phyloP scores from a whole-genome alignment of 2,888 invertebrate species.

The Phyllotreta cruciferae region DNA sequence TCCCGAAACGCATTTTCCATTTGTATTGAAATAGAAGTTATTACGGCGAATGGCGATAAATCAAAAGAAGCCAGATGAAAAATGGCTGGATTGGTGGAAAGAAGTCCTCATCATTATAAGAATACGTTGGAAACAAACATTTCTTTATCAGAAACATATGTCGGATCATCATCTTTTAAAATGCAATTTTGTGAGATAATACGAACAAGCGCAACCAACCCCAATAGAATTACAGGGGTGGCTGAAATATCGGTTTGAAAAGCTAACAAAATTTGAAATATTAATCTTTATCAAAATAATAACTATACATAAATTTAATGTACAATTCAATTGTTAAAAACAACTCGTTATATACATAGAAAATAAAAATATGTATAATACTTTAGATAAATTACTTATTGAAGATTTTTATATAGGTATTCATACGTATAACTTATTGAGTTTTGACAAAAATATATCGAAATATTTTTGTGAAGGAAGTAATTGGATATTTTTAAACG shows the following conservation, averaged over 20 bases:
- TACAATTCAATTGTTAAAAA: no score
- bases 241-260: background rate
- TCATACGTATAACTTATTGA: no score
- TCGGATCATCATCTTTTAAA: slow-evolving; percentile 57
- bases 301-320: background rate
- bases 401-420: no score
- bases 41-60: slow-evolving; percentile 33
- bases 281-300: background rate
- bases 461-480: no score
- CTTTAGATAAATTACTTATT: no score
- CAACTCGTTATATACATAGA: no score
- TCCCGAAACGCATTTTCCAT: slow-evolving; percentile 24
- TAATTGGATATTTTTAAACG: no score
- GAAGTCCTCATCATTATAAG: slow-evolving; percentile 41
- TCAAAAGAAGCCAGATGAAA: slow-evolving; percentile 35
- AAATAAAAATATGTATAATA: no score
- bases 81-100: slow-evolving; percentile 36
- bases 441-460: no score
- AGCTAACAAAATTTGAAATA: background rate
- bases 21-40: slow-evolving; percentile 34
- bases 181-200: slow-evolving; percentile 60
- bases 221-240: slow-evolving; percentile 46
- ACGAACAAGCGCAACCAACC: slow-evolving; percentile 55
- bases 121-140: slow-evolving; percentile 42
- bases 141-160: slow-evolving; percentile 60